A percentile compares a stretch with the other conserved stretches of the same genome.
Conservation (phyloP, 2,113 vertebrate species). For the Isurus oxyrinchus region DNA sequence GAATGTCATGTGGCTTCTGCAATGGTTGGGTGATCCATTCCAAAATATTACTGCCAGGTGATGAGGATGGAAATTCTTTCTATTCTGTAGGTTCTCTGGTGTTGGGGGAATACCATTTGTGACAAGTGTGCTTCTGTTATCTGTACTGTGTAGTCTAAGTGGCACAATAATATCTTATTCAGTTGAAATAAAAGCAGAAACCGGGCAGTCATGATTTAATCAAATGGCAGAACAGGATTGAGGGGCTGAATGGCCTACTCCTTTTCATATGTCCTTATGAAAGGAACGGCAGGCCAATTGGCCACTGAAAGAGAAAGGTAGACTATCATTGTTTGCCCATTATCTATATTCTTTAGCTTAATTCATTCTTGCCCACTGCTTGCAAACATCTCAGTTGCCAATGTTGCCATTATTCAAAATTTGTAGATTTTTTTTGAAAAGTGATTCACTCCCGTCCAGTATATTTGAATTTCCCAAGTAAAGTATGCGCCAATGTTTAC, state of each 20-base stretch:
- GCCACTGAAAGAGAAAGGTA: not conserved
- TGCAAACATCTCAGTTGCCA: not conserved
- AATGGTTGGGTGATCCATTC: not conserved
- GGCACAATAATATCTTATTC: not conserved
- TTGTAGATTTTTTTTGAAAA: not conserved
- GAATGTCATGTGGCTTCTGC: not conserved
- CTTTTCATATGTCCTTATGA: not conserved
- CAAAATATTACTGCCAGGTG: not conserved
- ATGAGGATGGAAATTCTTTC: not conserved
- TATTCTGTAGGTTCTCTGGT: not conserved
- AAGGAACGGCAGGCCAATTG: not conserved
- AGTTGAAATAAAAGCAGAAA: not conserved
- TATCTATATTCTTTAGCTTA: not conserved
- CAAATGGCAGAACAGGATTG: not conserved
- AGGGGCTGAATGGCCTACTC: not conserved
- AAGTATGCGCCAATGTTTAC: not conserved
- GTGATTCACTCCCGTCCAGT: not conserved
- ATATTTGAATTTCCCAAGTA: not conserved
- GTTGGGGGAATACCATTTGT: not conserved
- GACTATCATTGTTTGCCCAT: not conserved
- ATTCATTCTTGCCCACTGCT: not conserved
- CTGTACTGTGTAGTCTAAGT: not conserved
- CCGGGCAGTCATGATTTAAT: not conserved
- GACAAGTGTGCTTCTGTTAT: not conserved
- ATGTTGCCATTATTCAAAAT: not conserved